Conservation (phyloP, 2,888 invertebrate species). For the Nephrotoma guestfalica region DNA sequence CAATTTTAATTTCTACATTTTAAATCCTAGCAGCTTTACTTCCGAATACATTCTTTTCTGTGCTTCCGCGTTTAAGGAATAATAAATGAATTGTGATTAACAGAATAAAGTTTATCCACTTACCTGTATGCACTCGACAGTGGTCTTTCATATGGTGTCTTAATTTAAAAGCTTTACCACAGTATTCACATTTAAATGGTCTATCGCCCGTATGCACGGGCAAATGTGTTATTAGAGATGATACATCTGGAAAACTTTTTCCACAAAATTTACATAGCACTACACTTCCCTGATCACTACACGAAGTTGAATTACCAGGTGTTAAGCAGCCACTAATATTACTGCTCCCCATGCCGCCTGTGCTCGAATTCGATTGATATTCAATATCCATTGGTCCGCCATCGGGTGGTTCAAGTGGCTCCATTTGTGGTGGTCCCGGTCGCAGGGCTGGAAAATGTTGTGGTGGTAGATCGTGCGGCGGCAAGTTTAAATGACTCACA, state of each 20-base stretch:
- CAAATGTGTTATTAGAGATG: conserved; percentile 72
- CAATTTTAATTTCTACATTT: too few species aligned
- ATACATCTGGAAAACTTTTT: conserved; percentile 82
- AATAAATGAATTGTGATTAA: too few species aligned
- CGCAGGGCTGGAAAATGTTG: conserved; percentile 25
- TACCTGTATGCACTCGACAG: conserved; percentile 79
- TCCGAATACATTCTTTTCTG: too few species aligned
- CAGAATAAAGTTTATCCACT: conserved; percentile 20
- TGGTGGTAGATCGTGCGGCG: conserved; percentile 25
- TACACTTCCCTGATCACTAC: conserved; percentile 52
- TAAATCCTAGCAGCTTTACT: too few species aligned
- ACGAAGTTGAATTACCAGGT: conserved; percentile 29
- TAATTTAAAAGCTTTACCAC: conserved; percentile 84
- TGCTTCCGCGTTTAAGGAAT: too few species aligned
- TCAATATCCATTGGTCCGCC: conserved; percentile 15
- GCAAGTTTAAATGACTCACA: conserved; percentile 46
- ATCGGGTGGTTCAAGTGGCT: conserved; percentile 30
- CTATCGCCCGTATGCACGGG: conserved; percentile 82
- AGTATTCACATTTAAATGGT: conserved; percentile 87
- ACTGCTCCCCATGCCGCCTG: conserved; percentile 33
- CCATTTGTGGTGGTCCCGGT: conserved; percentile 17
- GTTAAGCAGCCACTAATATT: conserved; percentile 15
- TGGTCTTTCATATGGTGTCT: conserved; percentile 92
- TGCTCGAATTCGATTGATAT: conserved; percentile 26
- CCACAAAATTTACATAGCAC: conserved; percentile 87